phyloP scores from a whole-genome alignment of 2,113 vertebrate genomes.

The Panurus biarmicus region DNA sequence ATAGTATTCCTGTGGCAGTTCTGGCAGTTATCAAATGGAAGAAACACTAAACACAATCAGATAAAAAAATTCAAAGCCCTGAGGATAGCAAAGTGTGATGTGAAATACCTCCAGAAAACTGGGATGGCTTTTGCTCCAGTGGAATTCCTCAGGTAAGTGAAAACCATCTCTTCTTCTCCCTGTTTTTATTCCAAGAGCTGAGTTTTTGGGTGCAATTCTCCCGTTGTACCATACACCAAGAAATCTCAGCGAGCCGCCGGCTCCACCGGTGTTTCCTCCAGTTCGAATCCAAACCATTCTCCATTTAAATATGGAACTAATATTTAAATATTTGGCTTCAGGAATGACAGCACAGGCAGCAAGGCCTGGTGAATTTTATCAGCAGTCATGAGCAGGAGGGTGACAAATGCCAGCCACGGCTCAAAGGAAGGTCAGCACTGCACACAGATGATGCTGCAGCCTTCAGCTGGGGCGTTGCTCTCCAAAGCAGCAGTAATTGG shows the following conservation, averaged over 20 bases:
- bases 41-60: neutral
- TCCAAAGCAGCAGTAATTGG: neutral
- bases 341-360: neutral
- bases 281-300: neutral
- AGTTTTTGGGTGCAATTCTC: neutral
- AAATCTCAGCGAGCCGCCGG: neutral
- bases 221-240: too few species aligned
- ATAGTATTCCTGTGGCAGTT: neutral
- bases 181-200: neutral
- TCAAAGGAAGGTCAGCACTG: neutral
- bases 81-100: neutral
- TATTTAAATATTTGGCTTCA: neutral
- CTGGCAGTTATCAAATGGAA: neutral
- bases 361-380: neutral
- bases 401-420: neutral
- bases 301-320: neutral
- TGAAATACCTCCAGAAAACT: neutral
- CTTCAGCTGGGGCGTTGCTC: neutral
- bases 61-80: neutral
- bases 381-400: neutral
- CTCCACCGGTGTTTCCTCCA: neutral
- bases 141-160: neutral
- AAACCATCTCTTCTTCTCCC: neutral
- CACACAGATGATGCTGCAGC: neutral
- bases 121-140: neutral